phyloP scores from a whole-genome alignment of 2,113 vertebrate species.

The Trochalopteron elliotii region DNA sequence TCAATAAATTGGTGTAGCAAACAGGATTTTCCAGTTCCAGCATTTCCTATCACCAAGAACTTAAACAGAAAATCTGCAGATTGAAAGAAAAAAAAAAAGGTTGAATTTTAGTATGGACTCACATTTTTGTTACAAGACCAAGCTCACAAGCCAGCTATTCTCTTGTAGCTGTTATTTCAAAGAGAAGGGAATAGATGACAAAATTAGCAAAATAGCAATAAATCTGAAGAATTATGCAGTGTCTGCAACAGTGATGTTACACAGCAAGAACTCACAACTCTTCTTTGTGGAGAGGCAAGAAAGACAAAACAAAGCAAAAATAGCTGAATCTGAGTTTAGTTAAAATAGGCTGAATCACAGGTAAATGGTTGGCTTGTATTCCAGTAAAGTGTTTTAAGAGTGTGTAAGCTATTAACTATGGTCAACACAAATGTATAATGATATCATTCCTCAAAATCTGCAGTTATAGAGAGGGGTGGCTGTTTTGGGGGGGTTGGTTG shows the following conservation, averaged over 20 bases:
- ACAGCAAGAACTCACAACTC: neutral
- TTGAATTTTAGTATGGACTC: neutral
- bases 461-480: neutral
- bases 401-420: neutral
- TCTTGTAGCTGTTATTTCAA: neutral
- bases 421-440: neutral
- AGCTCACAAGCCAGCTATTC: neutral
- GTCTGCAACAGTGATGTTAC: neutral
- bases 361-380: neutral
- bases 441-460: neutral
- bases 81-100: neutral
- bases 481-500: too few relatives aligned
- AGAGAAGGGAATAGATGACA: neutral
- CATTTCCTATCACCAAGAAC: conserved; percentile 83
- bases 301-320: neutral
- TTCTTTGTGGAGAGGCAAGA: neutral
- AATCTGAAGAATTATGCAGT: neutral
- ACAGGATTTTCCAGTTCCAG: conserved; percentile 81
- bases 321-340: neutral
- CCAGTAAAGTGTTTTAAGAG: neutral
- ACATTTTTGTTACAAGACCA: neutral
- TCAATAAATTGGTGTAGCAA: conserved; percentile 82
- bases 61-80: conserved; percentile 81
- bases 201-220: neutral
- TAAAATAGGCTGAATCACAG: neutral